Evolutionary conservation across 2,888 invertebrate genomes (phyloP), one percentile per base, ranked within the genome.

Genomic region (Drosophila mimica): DNA sequence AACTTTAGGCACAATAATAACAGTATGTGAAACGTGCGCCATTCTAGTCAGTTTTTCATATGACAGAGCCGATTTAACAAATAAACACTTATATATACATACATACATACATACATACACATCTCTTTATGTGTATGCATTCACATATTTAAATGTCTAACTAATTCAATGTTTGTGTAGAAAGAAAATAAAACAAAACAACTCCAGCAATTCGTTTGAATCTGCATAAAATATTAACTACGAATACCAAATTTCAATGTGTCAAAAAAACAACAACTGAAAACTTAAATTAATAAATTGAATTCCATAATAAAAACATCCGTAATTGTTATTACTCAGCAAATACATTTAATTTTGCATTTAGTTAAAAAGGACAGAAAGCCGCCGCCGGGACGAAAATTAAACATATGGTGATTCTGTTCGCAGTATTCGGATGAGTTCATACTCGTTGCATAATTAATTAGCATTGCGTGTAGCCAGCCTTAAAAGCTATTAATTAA

Each of bases 241-340:
- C 49, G 51, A 68, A 69, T 68, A 85, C 72, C 74, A 76, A 83
- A 86, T 88, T 86, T 87, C 89, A 87, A 90, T 90, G 87, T 87
- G 87, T 87, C 87, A 87, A 87, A 84, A 72, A 64, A 70, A 74
- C 70, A 33, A 36, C 25, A 38, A 54, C 70, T 88, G 75, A 78
- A 66, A 76, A 74, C 53, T 72, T 69, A 56, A 86, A 75, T 64
- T 28, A 87, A 89, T 87, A 90, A 90, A 88, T 70, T 62, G 61
- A 88, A 81, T 76, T 77, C 65, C 67, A 61, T 79, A 72, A 69
- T 58, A 69, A 69, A 51, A 46, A 36, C 25, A 54, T 8, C 17
- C 17, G n/a, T 9, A 36, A 36, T n/a, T 36, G 36, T 54, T 54
- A 34, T 36, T 54, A 36, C 34, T 36, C 7, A 15, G 7, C 30